phyloP scores from a whole-genome alignment of 2,797 vertebrate genomes.

The Thripadectes ignobilis region DNA sequence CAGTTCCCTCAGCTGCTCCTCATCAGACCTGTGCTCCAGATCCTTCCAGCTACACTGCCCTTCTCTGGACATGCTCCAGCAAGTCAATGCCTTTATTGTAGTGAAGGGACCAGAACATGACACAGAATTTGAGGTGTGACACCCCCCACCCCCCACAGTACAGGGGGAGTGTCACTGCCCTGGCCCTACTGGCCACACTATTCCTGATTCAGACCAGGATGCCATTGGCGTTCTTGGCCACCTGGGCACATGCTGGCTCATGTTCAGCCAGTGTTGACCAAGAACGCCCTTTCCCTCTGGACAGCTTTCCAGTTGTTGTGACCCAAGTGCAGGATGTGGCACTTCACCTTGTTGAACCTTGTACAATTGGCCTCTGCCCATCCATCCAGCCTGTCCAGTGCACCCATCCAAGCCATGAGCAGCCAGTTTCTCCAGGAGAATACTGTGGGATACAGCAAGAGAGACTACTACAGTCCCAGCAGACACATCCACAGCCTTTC shows the following conservation, averaged over 20 bases:
- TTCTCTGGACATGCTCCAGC: background rate
- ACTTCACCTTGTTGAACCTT: background rate
- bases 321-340: background rate
- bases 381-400: background rate
- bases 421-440: background rate
- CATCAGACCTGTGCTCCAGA: background rate
- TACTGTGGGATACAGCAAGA: background rate
- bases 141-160: background rate
- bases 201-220: background rate
- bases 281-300: background rate
- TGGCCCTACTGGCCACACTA: background rate
- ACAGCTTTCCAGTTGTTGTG: background rate
- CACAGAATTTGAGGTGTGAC: background rate
- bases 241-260: background rate
- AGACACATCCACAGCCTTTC: background rate
- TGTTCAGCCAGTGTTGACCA: background rate
- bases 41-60: background rate
- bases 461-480: background rate
- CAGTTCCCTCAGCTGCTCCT: background rate
- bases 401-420: background rate
- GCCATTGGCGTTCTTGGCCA: background rate
- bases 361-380: background rate
- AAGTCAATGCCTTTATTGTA: background rate
- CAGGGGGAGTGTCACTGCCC: fast-evolving
- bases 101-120: background rate